Conservation (phyloP, 2,888 invertebrate genomes). For the Microctonus brassicae region DNA sequence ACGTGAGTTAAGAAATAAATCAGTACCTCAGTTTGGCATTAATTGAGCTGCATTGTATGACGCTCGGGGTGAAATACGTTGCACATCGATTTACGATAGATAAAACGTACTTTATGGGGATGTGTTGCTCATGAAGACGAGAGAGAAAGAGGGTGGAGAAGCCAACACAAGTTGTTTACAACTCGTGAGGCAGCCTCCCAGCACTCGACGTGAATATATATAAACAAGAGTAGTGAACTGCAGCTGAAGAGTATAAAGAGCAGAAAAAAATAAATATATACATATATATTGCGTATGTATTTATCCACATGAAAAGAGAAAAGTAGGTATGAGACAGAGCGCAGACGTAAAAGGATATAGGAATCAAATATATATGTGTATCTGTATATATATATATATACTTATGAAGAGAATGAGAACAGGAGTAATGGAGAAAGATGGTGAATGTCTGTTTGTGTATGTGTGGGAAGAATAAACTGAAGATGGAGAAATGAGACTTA, state of each 20-base stretch:
- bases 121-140: conserved; percentile 59
- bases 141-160: conserved; percentile 19
- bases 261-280: background rate
- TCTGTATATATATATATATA: background rate
- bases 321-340: background rate
- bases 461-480: conserved; percentile 25
- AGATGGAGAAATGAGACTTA: conserved; percentile 29
- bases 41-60: conserved; percentile 68
- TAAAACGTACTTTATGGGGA: conserved; percentile 69
- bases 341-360: background rate
- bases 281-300: background rate
- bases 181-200: conserved; percentile 46
- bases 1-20: conserved; percentile 65
- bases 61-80: conserved; percentile 63
- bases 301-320: no score
- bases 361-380: background rate
- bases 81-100: conserved; percentile 69
- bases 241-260: background rate
- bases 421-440: background rate
- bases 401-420: no score
- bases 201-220: background rate
- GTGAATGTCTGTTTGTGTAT: background rate
- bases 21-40: conserved; percentile 67
- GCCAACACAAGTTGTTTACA: conserved; percentile 60
- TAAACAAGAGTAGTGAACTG: background rate